phyloP scores from a whole-genome alignment of 1,140 invertebrate genomes.

The Chlorops oryzae region DNA sequence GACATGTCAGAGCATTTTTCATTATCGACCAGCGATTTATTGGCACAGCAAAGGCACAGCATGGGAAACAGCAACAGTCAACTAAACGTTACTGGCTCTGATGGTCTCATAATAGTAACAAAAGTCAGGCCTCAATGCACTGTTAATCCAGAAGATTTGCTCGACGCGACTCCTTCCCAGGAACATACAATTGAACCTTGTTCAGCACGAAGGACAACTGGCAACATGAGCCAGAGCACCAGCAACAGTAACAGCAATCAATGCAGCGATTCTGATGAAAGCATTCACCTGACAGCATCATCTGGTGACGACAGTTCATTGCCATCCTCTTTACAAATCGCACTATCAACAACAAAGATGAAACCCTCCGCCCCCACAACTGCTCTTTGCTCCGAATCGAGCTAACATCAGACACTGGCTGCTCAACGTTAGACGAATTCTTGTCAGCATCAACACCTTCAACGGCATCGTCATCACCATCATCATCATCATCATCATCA shows the following conservation, averaged over 20 bases:
- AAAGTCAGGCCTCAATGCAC: no score
- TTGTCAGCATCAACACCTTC: background rate
- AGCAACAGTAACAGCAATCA: slow-evolving; percentile 6
- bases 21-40: slow-evolving; percentile 26
- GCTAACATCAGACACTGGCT: background rate
- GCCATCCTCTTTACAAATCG: background rate
- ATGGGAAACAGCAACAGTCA: background rate
- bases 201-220: background rate
- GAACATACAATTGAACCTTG: no score
- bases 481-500: background rate
- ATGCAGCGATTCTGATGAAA: background rate
- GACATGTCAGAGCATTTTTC: slow-evolving; percentile 19
- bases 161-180: no score
- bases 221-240: background rate
- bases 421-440: background rate
- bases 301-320: no score
- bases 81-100: no score
- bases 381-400: no score
- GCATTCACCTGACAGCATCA: no score
- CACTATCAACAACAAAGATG: background rate
- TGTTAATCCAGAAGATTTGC: no score
- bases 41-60: slow-evolving; percentile 5
- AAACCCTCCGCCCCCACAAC: no score
- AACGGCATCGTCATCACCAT: background rate
- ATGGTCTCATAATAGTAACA: no score